These are phyloP conservation scores for Galendromus occidentalis DNA, from an alignment of 1,140 invertebrate species.

Conservation along the genomic window DNA sequence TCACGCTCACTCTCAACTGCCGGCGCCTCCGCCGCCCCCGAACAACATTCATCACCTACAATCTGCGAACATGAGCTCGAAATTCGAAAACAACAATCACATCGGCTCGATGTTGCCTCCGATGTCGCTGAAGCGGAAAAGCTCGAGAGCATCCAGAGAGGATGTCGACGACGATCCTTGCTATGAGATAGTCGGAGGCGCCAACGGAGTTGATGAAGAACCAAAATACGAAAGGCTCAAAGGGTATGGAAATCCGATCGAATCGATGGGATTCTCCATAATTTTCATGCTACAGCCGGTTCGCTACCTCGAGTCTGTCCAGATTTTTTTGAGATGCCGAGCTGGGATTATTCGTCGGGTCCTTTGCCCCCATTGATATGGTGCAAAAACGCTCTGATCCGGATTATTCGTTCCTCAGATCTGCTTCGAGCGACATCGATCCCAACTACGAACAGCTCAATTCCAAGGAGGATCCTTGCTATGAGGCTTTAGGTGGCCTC, in stretches of 20 bases:
- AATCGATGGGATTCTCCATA: too few relatives aligned
- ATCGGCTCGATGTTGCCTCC: conserved; percentile 5
- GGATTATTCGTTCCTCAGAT: too few relatives aligned
- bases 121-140: conserved; percentile 7
- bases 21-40: background rate
- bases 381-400: too few relatives aligned
- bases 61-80: background rate
- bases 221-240: conserved; percentile 3
- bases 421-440: conserved; percentile 2
- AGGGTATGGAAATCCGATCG: background rate
- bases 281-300: too few relatives aligned
- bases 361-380: too few relatives aligned
- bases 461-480: conserved; percentile 3
- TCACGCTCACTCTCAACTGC: background rate
- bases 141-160: background rate
- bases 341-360: too few relatives aligned
- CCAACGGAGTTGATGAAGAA: background rate
- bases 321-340: too few relatives aligned
- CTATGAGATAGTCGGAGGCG: conserved; percentile 3
- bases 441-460: background rate
- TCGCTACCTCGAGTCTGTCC: too few relatives aligned
- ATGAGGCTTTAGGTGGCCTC: background rate
- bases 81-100: conserved; percentile 3
- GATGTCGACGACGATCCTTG: conserved; percentile 1
- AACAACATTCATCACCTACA: background rate